phyloP scores from a whole-genome alignment of 2,113 vertebrate genomes.

The Salminus brasiliensis region DNA sequence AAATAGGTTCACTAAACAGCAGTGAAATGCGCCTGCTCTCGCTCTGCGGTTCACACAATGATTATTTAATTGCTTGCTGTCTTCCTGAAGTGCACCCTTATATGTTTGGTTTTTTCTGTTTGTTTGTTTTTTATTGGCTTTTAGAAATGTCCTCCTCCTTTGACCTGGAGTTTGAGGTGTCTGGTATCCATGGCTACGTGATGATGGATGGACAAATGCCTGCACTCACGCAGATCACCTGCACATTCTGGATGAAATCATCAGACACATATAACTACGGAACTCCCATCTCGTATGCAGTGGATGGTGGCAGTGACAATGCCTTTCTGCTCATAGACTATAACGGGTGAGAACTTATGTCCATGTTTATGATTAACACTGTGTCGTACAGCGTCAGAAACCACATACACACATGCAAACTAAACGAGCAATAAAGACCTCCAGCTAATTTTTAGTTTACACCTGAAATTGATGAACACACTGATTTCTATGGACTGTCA shows the following conservation, averaged over 20 bases:
- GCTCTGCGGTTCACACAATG: neutral
- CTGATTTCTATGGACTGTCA: too few species aligned
- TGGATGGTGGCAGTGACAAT: slow-evolving; percentile 91
- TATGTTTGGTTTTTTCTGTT: neutral
- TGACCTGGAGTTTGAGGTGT: slow-evolving; percentile 97
- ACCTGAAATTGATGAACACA: too few species aligned
- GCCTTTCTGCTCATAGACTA: slow-evolving; percentile 97
- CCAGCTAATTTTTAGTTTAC: too few species aligned
- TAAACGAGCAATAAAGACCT: too few species aligned
- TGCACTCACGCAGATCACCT: slow-evolving; percentile 85
- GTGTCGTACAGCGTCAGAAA: too few species aligned
- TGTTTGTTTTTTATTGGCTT: slow-evolving; percentile 45
- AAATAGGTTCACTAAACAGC: neutral
- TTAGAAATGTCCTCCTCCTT: slow-evolving; percentile 92
- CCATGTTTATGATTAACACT: too few species aligned
- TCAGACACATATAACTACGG: slow-evolving; percentile 90
- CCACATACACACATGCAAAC: too few species aligned
- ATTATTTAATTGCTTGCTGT: neutral
- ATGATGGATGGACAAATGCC: slow-evolving; percentile 92
- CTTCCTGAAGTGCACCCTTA: neutral
- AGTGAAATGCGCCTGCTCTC: neutral
- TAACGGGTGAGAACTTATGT: slow-evolving; percentile 84
- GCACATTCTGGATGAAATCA: slow-evolving; percentile 97
- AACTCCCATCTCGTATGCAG: slow-evolving; percentile 93
- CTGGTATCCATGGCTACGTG: slow-evolving; percentile 91